These are phyloP conservation scores for Glossophaga mutica DNA, from an alignment of 2,797 vertebrate species.

Conservation along the genomic window DNA sequence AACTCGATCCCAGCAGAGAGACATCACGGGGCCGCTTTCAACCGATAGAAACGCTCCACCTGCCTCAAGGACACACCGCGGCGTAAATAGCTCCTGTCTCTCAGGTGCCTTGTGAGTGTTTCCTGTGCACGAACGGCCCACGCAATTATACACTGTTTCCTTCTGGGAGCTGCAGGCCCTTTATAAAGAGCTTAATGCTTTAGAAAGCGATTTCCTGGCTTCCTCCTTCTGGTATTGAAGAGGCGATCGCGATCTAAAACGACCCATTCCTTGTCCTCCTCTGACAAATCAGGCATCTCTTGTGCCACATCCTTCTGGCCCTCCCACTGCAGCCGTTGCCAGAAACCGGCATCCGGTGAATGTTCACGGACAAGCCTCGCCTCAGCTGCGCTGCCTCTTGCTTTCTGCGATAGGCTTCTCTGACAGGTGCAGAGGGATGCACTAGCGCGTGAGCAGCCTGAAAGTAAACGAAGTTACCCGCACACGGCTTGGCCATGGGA, in stretches of 20 bases:
- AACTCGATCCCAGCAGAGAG: slow-evolving; percentile 36
- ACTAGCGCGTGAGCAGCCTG: background rate
- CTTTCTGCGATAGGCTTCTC: background rate
- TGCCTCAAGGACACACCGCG: slow-evolving; percentile 25
- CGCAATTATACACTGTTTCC: slow-evolving; percentile 25
- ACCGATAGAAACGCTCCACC: slow-evolving; percentile 26
- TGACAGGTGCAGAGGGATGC: background rate
- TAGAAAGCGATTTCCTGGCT: slow-evolving; percentile 32
- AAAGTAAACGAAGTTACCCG: background rate
- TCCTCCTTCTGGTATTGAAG: background rate
- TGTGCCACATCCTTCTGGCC: background rate
- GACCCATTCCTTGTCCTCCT: background rate
- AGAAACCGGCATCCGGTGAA: background rate
- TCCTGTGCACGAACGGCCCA: background rate
- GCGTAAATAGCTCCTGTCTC: slow-evolving; percentile 4
- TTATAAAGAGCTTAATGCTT: slow-evolving; percentile 42
- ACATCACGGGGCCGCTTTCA: slow-evolving; percentile 20
- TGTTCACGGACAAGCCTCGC: background rate
- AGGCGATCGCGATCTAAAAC: background rate
- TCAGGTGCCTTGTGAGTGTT: slow-evolving; percentile 37
- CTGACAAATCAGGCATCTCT: background rate
- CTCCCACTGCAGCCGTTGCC: fast-evolving
- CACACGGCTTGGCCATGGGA: too few species aligned
- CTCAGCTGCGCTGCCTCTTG: background rate
- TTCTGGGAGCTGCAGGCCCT: background rate